Percentiles rank a stretch among this genome's conserved stretches.
Conservation (phyloP, 2,888 invertebrate genomes). For the Dryobotodes eremita region DNA sequence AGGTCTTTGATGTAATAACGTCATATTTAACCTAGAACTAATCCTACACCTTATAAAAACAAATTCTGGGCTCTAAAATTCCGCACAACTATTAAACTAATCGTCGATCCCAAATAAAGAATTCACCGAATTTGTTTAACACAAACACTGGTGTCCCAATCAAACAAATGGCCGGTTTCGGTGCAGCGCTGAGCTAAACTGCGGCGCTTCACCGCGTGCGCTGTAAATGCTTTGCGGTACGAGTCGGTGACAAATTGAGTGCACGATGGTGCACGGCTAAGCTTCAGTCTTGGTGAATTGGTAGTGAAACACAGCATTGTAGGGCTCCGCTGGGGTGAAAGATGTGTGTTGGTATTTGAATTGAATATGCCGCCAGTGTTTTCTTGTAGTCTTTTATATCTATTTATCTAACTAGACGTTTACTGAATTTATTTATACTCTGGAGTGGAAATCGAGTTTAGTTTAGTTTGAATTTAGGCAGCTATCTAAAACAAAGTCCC, state of each 20-base stretch:
- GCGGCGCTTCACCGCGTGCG: constrained; percentile 68
- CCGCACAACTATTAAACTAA: constrained; percentile 64
- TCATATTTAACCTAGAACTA: not conserved
- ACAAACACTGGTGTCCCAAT: constrained; percentile 69
- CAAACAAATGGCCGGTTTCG: constrained; percentile 73
- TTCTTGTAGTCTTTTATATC: not conserved
- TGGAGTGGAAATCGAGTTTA: not conserved
- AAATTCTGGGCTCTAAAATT: constrained; percentile 21
- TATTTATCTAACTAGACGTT: not conserved
- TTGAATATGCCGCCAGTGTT: not conserved
- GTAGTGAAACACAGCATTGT: constrained; percentile 13
- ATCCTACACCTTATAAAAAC: not conserved
- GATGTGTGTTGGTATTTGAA: constrained; percentile 22
- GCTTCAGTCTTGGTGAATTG: constrained; percentile 37
- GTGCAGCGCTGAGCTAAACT: constrained; percentile 55
- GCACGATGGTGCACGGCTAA: constrained; percentile 22
- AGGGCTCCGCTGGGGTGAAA: not conserved
- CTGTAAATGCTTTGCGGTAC: constrained; percentile 52
- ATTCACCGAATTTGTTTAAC: constrained; percentile 69
- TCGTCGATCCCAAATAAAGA: constrained; percentile 68
- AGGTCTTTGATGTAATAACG: not conserved
- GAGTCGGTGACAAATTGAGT: constrained; percentile 64
- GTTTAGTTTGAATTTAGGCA: not conserved
- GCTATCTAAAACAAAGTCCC: not conserved
- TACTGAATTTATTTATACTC: no score